These are phyloP conservation scores for Pardalotus punctatus DNA, from an alignment of 2,113 vertebrate species.

Conservation along the genomic window DNA sequence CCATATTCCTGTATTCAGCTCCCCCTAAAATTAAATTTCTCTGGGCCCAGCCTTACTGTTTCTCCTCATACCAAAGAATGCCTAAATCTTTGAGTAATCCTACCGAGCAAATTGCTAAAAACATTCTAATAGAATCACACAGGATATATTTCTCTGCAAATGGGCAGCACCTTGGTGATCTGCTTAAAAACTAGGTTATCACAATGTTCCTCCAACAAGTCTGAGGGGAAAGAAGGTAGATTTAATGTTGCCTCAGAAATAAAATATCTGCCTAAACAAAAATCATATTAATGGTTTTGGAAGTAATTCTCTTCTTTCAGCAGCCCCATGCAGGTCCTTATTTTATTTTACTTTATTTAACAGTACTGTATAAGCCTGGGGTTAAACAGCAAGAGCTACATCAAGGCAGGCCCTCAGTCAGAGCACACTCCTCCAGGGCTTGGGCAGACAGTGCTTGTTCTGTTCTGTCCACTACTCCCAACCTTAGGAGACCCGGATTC, in stretches of 20 bases:
- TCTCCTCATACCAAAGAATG: not conserved
- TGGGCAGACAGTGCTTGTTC: not conserved
- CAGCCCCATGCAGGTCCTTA: not conserved
- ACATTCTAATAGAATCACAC: not conserved
- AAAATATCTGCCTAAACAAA: not conserved
- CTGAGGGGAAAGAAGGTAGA: not conserved
- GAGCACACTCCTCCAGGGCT: not conserved
- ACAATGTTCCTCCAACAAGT: not conserved
- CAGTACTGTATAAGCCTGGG: not conserved
- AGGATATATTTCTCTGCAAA: not conserved
- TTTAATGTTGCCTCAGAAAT: not conserved
- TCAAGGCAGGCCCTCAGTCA: not conserved
- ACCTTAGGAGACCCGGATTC: not conserved
- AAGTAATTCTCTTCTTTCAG: not conserved
- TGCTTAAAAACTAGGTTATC: not conserved
- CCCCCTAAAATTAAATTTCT: not conserved
- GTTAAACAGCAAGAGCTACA: not conserved
- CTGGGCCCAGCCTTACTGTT: not conserved
- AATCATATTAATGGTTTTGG: not conserved
- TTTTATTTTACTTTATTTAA: not conserved
- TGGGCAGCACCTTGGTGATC: not conserved
- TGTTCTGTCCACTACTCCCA: not conserved
- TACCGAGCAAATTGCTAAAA: not conserved
- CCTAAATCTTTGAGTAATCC: not conserved
- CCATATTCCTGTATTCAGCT: not conserved